A percentile compares a stretch with the other conserved stretches of the same genome.
Conservation (phyloP, 2,797 vertebrate genomes). For the Gadopsis bispinosus region DNA sequence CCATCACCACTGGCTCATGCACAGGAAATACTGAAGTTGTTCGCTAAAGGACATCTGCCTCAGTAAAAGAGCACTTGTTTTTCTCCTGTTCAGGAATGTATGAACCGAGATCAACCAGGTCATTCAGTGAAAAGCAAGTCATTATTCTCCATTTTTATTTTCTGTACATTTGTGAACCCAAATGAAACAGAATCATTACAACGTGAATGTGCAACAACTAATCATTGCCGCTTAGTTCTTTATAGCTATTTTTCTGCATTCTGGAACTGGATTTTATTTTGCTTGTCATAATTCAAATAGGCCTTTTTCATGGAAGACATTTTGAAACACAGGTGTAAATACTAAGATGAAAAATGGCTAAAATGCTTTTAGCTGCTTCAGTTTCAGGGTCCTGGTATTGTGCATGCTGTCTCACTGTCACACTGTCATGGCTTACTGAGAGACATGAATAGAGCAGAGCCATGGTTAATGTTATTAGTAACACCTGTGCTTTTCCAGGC, state of each 20-base stretch:
- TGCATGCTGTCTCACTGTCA: neutral
- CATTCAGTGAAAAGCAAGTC: neutral
- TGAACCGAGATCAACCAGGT: neutral
- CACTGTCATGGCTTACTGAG: neutral
- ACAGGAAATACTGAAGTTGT: conserved; percentile 49
- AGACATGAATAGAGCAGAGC: neutral
- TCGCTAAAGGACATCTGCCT: conserved; percentile 6
- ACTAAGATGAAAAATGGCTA: neutral
- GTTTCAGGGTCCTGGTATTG: neutral
- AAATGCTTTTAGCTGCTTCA: neutral
- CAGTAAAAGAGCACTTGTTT: conserved; percentile 24
- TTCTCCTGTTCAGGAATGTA: neutral
- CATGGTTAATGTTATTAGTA: neutral
- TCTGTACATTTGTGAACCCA: neutral
- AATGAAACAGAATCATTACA: neutral
- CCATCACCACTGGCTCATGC: conserved; percentile 36
- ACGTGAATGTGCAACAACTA: neutral
- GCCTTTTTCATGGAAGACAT: neutral
- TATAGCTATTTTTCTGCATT: neutral
- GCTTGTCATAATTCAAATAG: neutral
- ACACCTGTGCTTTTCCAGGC: neutral
- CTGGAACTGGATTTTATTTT: neutral
- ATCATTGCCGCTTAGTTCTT: neutral
- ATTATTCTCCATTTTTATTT: neutral
- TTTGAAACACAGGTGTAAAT: neutral